These are phyloP conservation scores for Brachionus asplanchnoidis DNA, from an alignment of 1,140 invertebrate genomes.

Conservation along the genomic window DNA sequence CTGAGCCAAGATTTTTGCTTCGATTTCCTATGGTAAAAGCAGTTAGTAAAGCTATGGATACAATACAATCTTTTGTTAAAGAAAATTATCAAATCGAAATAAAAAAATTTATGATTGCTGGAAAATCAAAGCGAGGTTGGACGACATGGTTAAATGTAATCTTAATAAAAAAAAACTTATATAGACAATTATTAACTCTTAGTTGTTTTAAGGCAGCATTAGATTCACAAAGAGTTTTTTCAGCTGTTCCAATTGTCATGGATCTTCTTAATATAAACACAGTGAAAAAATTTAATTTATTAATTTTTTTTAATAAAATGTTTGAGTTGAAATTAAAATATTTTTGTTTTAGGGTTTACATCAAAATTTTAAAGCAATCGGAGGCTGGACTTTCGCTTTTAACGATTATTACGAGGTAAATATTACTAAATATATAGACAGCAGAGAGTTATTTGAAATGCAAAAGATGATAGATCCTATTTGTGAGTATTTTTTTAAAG, in stretches of 20 bases:
- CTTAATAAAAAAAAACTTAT: not conserved
- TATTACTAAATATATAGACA: conserved; percentile 2
- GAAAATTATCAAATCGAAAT: not conserved
- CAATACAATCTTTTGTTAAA: conserved; percentile 43
- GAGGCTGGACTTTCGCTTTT: conserved; percentile 41
- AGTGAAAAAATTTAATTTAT: conserved; percentile 43
- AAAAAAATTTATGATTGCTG: conserved; percentile 33
- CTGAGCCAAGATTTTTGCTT: not conserved
- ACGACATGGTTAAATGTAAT: not conserved
- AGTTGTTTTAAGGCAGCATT: not conserved
- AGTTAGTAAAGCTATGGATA: conserved; percentile 48
- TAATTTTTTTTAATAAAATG: no score
- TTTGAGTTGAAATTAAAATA: not conserved
- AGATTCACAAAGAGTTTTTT: conserved; percentile 17
- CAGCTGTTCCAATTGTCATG: conserved; percentile 42
- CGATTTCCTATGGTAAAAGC: conserved; percentile 44
- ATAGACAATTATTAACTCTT: no score
- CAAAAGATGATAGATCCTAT: conserved; percentile 21
- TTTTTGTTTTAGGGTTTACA: not conserved
- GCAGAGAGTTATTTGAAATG: not conserved
- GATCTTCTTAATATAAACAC: conserved; percentile 49
- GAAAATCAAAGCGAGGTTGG: conserved; percentile 37
- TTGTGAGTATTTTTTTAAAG: not conserved
- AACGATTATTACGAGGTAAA: conserved; percentile 31
- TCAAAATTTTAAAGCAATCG: conserved; percentile 15